Conservation (phyloP, 2,888 invertebrate genomes). For the Cheilosia scutellata region DNA sequence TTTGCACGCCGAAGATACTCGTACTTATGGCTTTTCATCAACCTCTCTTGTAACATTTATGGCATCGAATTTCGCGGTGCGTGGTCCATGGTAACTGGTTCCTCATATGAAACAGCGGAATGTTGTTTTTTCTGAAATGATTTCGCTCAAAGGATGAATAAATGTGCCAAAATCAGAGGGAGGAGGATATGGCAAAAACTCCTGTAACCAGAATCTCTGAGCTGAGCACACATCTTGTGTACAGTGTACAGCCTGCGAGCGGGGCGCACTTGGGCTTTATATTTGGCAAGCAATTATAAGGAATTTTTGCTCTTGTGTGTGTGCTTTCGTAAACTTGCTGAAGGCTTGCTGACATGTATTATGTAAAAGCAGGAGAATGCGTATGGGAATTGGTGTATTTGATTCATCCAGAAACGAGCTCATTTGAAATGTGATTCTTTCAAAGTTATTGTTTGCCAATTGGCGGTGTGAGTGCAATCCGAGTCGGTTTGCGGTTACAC, state of each 20-base stretch:
- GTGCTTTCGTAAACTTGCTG: conserved; percentile 39
- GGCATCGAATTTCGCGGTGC: conserved; percentile 48
- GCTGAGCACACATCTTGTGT: neutral
- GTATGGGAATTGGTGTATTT: conserved; percentile 35
- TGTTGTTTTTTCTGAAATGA: conserved; percentile 44
- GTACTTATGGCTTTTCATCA: conserved; percentile 33
- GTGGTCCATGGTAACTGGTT: conserved; percentile 28
- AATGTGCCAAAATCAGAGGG: conserved; percentile 1
- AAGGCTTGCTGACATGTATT: conserved; percentile 28
- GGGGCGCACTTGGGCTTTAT: conserved; percentile 28
- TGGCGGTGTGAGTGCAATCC: conserved; percentile 47
- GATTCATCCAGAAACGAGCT: conserved; percentile 37
- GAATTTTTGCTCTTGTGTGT: conserved; percentile 38
- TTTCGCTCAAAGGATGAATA: conserved; percentile 33
- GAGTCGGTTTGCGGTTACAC: conserved; percentile 25
- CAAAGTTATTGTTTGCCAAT: conserved; percentile 59
- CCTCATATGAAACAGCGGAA: conserved; percentile 14
- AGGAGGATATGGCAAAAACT: conserved; percentile 6
- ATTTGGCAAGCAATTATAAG: conserved; percentile 54
- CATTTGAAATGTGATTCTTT: conserved; percentile 65
- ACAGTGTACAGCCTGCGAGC: conserved; percentile 2
- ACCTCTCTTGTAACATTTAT: conserved; percentile 61
- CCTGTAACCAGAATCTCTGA: neutral
- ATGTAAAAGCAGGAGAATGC: conserved; percentile 28
- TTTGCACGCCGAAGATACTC: conserved; percentile 22